These are phyloP conservation scores for Littorina saxatilis DNA, from an alignment of 1,140 invertebrate genomes.

Conservation along the genomic window DNA sequence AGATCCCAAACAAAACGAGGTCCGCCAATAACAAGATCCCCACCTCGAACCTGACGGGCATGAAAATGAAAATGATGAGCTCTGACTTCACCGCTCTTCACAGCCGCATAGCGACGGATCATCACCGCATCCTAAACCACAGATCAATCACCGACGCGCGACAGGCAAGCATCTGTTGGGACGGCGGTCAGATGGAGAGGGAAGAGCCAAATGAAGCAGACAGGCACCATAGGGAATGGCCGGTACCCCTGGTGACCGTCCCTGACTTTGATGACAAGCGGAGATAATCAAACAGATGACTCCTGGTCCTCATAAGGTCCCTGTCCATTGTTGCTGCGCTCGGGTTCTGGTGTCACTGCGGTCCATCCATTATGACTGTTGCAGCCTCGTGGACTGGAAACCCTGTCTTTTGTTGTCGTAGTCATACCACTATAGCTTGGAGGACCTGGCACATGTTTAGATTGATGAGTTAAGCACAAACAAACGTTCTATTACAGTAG, in stretches of 20 bases:
- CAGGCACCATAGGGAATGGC: background rate
- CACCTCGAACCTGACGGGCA: constrained; percentile 12
- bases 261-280: background rate
- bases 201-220: background rate
- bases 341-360: too few relatives aligned
- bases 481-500: too few relatives aligned
- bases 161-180: constrained; percentile 7
- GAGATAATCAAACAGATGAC: constrained; percentile 13
- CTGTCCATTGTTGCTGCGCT: constrained; percentile 7
- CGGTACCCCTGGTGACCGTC: background rate
- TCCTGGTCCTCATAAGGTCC: background rate
- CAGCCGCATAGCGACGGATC: background rate
- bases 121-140: background rate
- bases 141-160: background rate
- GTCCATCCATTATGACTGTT: too few relatives aligned
- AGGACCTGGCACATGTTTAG: too few relatives aligned
- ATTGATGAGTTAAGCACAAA: too few relatives aligned
- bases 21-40: too few relatives aligned
- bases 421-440: too few relatives aligned
- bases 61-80: constrained; percentile 14
- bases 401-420: too few relatives aligned
- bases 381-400: too few relatives aligned
- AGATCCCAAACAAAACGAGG: too few relatives aligned
- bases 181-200: background rate
- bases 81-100: background rate